Base-by-base conservation (phyloP, 2,797 vertebrate genomes). In the Molossus alvarezi region DNA sequence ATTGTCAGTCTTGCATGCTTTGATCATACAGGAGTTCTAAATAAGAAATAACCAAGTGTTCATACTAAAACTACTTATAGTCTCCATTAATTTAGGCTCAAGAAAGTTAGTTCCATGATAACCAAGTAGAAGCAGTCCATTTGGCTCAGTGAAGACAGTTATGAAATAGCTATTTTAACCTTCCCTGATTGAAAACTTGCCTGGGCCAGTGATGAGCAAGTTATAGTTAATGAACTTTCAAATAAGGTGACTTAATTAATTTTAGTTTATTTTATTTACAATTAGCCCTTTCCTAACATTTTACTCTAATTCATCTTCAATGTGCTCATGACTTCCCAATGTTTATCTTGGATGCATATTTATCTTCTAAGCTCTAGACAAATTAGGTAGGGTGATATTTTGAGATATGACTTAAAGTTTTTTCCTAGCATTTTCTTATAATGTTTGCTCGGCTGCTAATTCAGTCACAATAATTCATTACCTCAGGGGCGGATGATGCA, bases 371-470 rank as follows among this genome's bases (percentile, higher is more conserved):
- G 62, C 53, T 79, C 73, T 29, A 80, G 69, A 96, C 25, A 82
- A 85, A 79, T 69, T 77, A 23, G 29, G 48, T n/a, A 53, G 48
- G 27, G 45, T 77, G 18, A 33, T 53, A 60, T 83, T 96, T 91
- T 88, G 84, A 96, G 37, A 95, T 81, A 48, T 53, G 71, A 95
- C 58, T 85, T 90, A 72, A 71, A 57, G 41, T 53, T 92, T 79
- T 86, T 73, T 76, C n/a, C 81, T 85, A 90, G 91, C 17, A 86
- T 77, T 88, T 93, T 33, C 23, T 81, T 82, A 69, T 55, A 88
- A 90, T 41, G 57, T 86, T 86, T 95, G 13, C 23, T 67, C 73
- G 72, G 71, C 33, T 65, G 75, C 7, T 45, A 65, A 45, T 88
- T 79, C 69, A 92, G 67, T 48, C 77, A n/a, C 17, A 41, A 80